A percentile compares a stretch with the other conserved stretches of the same genome.
phyloP scores from a whole-genome alignment of 2,113 vertebrate species.

The Cinclus mexicanus region DNA sequence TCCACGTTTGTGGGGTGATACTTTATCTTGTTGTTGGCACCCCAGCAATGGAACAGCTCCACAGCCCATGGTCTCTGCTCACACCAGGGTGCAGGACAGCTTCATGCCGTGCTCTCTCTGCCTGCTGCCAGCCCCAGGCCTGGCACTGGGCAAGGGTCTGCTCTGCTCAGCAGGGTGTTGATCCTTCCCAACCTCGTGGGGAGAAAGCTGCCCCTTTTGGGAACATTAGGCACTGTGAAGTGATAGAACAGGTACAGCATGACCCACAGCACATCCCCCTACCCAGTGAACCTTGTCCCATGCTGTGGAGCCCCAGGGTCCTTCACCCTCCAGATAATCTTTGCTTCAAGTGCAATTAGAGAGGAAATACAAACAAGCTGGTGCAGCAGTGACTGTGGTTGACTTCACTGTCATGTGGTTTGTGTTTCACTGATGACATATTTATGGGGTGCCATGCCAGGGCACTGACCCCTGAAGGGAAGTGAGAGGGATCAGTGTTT shows the following conservation, averaged over 20 bases:
- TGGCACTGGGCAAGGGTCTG: rapidly evolving
- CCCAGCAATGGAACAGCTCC: neutral
- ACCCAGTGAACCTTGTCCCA: rapidly evolving
- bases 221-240: rapidly evolving
- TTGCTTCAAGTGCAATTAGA: neutral
- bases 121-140: neutral
- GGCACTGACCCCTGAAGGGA: neutral
- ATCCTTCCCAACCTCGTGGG: rapidly evolving
- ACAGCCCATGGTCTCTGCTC: neutral
- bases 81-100: neutral
- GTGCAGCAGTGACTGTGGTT: neutral
- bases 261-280: neutral
- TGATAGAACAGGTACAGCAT: neutral
- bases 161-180: neutral
- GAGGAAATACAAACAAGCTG: neutral
- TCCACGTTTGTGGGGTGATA: rapidly evolving
- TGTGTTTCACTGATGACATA: neutral
- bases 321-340: neutral
- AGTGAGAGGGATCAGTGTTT: neutral
- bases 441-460: constrained; percentile 8
- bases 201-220: neutral
- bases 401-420: neutral
- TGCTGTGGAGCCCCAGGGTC: rapidly evolving
- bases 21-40: neutral
- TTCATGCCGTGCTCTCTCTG: neutral